Evolutionary conservation across 1,140 invertebrate species (phyloP), one percentile per base, ranked within the genome.

Genomic region (Dreissena polymorpha): DNA sequence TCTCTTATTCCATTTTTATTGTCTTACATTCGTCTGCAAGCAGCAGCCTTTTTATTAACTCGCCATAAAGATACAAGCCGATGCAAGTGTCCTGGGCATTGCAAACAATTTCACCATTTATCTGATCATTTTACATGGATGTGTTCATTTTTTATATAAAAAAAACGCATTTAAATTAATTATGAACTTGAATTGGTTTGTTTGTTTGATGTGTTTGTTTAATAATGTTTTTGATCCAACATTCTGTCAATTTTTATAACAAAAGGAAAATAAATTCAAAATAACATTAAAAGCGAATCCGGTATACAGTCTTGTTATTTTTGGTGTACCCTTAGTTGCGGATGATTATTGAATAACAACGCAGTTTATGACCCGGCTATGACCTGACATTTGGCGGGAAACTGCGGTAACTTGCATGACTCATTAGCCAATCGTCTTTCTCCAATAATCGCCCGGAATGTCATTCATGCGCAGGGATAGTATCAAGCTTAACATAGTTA

Each of bases 321-420:
- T 10, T 60, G 2, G 2, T 8, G 57, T 60, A 10, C 12, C 16
- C 57, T 60, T 60, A 3, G 21, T 53, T 21, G 50, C 39, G 75
- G 75, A 67, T 64, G 68, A 16, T 69, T 57, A 78, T 78, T 77
- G 75, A 77, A 53, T 77, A 68, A 68, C 29, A 25, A 0, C 64
- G 76, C 81, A 83, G 76, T 76, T 65, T 55, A 25, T 67, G 55
- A 68, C 51, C 39, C 50, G 6, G 2, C 14, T 69, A 2, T 83
- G 72, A 74, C 77, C 64, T 85, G 84, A 85, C 77, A 76, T 75
- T 85, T 80, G 84, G 84, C 77, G 84, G 84, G 84, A 80, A 81
- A 75, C 63, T 60, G 63, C 64, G 13, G 50, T 55, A 12, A 68
- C 75, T 69, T 18, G 23, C n/a, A 67, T 83, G 81, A 83, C 51